phyloP scores from a whole-genome alignment of 2,888 invertebrate genomes.

The Bursaphelenchus okinawaensis region DNA sequence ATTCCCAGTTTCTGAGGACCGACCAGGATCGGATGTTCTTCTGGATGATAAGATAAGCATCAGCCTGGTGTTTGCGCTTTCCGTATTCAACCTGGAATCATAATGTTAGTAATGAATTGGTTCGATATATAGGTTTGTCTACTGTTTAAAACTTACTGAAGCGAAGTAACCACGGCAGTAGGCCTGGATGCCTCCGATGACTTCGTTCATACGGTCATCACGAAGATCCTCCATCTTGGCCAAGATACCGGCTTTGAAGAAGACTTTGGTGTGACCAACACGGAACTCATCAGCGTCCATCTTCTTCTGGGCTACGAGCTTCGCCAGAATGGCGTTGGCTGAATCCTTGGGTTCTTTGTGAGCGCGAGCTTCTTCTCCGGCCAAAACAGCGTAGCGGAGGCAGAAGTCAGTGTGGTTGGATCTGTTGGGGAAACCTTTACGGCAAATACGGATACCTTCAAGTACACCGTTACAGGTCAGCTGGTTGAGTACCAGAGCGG shows the following conservation, averaged over 20 bases:
- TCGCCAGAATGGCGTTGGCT: constrained; percentile 61
- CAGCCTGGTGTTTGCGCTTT: constrained; percentile 39
- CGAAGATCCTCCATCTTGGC: constrained; percentile 99
- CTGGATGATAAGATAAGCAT: constrained; percentile 46
- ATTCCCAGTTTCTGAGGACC: constrained; percentile 62
- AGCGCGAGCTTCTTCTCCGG: constrained; percentile 50
- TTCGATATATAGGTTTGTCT: background rate
- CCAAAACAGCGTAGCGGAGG: constrained; percentile 71
- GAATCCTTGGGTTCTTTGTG: constrained; percentile 42
- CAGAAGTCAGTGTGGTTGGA: constrained; percentile 80
- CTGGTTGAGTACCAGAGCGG: constrained; percentile 98
- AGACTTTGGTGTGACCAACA: constrained; percentile 56
- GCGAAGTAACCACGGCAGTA: constrained; percentile 23
- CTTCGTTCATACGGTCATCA: constrained; percentile 90
- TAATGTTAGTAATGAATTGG: background rate
- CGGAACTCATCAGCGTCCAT: constrained; percentile 75
- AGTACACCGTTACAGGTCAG: constrained; percentile 99
- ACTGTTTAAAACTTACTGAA: constrained; percentile 7
- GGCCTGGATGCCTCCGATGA: constrained; percentile 77
- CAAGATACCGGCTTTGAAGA: constrained; percentile 73
- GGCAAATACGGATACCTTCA: constrained; percentile 99
- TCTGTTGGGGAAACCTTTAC: constrained; percentile 69
- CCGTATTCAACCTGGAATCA: constrained; percentile 26
- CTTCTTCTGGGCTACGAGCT: constrained; percentile 68
- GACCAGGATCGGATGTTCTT: constrained; percentile 53